Evolutionary conservation across 2,113 vertebrate species (phyloP).

Genomic region (Aix galericulata): DNA sequence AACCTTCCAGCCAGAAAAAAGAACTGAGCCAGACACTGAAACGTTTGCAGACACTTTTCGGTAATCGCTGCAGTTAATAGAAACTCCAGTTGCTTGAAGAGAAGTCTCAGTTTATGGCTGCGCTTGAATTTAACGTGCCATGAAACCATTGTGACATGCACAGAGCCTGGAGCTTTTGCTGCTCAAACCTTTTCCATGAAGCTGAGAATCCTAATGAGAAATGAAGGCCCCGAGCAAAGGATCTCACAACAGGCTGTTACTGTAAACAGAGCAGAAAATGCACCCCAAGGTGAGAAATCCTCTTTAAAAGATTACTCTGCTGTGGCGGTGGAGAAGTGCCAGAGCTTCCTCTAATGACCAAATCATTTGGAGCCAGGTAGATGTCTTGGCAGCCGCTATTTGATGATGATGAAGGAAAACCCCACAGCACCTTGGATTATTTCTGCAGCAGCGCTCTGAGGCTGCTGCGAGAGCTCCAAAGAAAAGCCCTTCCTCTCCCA

Average conservation of each 20-base stretch:
- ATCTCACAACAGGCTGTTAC: background rate
- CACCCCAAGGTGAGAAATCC: slow-evolving; percentile 14
- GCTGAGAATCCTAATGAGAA: slow-evolving; percentile 35
- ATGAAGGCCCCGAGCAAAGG: background rate
- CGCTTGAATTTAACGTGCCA: slow-evolving; percentile 17
- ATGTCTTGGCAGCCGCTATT: background rate
- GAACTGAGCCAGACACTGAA: slow-evolving; percentile 17
- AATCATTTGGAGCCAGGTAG: background rate
- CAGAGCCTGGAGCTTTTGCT: slow-evolving; percentile 31
- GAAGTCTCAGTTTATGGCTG: slow-evolving; percentile 19
- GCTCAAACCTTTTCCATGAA: slow-evolving; percentile 3
- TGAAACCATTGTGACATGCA: background rate
- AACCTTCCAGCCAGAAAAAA: slow-evolving; percentile 27
- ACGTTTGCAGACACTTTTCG: slow-evolving; percentile 33
- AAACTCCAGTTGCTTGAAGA: slow-evolving; percentile 17
- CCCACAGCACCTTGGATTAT: background rate
- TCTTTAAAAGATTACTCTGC: slow-evolving; percentile 28
- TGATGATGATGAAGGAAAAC: background rate
- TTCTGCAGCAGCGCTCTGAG: background rate
- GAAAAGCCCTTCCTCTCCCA: background rate
- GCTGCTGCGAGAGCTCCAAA: accelerated
- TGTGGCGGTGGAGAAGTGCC: background rate
- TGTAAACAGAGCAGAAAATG: slow-evolving; percentile 49
- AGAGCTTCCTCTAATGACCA: background rate
- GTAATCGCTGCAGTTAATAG: slow-evolving; percentile 55